Evolutionary conservation across 2,888 invertebrate species (phyloP).

Genomic region (Julus scanicus): DNA sequence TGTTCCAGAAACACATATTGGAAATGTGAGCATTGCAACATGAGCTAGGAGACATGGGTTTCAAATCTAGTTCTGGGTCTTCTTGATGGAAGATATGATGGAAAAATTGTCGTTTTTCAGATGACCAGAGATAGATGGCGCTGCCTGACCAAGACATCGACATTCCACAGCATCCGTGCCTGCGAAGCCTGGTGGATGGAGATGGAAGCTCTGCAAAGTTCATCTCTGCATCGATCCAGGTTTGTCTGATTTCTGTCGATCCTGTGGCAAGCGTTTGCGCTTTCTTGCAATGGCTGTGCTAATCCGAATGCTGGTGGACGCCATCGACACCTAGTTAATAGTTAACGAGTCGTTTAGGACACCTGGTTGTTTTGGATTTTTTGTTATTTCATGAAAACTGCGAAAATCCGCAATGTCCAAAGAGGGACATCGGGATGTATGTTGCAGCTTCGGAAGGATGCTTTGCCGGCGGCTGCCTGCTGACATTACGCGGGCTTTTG

Average conservation of each 20-base stretch:
- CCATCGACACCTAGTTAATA: neutral
- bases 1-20: no score
- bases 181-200: neutral
- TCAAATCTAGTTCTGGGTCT: no score
- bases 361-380: neutral
- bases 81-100: no score
- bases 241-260: slow-evolving; percentile 10
- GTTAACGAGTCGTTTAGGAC: slow-evolving; percentile 3
- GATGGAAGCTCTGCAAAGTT: neutral
- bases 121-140: neutral
- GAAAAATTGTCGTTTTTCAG: neutral
- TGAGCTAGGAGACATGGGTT: no score
- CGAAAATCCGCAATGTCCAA: slow-evolving; percentile 41
- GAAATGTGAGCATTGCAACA: no score
- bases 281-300: neutral
- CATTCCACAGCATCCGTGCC: neutral
- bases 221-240: slow-evolving; percentile 16
- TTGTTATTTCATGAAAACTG: neutral
- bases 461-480: neutral
- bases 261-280: neutral
- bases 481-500: neutral
- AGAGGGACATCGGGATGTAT: neutral
- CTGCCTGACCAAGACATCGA: neutral
- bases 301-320: neutral
- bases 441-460: neutral